Conservation (phyloP, 2,113 vertebrate species). For the Ctenomys sociabilis region DNA sequence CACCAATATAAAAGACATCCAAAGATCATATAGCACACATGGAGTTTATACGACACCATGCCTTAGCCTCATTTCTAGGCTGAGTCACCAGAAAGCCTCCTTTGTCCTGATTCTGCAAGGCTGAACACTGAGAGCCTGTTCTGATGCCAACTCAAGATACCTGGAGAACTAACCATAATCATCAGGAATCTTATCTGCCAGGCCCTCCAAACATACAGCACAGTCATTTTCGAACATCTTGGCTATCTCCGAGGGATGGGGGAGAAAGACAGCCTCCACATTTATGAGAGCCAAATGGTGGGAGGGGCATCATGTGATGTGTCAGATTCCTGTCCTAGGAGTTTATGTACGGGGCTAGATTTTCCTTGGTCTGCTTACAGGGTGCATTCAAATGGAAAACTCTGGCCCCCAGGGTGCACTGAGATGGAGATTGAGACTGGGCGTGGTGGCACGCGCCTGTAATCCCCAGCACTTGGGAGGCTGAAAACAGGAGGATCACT, state of each 20-base stretch:
- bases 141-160: neutral
- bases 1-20: neutral
- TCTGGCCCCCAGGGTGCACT: no score
- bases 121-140: neutral
- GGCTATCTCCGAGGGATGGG: neutral
- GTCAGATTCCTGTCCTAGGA: conserved; percentile 45
- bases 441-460: no score
- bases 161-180: neutral
- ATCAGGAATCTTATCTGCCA: conserved; percentile 55
- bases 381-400: neutral
- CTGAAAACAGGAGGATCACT: no score
- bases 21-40: neutral
- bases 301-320: neutral
- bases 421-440: no score
- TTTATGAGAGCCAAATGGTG: conserved; percentile 35
- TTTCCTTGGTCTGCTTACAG: conserved; percentile 16
- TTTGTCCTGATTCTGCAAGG: neutral
- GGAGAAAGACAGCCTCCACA: neutral
- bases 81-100: conserved; percentile 9
- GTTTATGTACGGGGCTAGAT: neutral
- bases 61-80: neutral
- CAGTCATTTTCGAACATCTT: conserved; percentile 46
- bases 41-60: neutral
- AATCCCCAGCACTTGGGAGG: no score
- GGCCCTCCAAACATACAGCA: conserved; percentile 40